These are phyloP conservation scores for Nomia melanderi DNA, from an alignment of 1,140 invertebrate species.

Conservation along the genomic window DNA sequence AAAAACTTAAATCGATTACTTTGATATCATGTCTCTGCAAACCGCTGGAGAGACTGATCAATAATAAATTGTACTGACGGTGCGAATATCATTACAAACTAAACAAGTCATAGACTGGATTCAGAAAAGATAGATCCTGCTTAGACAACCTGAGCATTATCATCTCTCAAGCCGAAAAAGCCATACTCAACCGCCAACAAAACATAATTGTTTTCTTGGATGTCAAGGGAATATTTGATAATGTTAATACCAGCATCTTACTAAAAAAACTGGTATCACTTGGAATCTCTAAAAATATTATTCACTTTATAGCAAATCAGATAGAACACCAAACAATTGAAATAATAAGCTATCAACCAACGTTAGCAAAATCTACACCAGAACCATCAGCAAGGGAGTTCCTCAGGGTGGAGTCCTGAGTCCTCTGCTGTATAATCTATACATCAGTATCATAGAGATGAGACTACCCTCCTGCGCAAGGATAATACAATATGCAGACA, in stretches of 20 bases:
- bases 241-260: background rate
- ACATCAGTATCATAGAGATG: background rate
- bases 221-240: background rate
- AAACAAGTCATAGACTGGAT: background rate
- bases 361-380: no score
- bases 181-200: background rate
- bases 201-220: background rate
- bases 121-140: constrained; percentile 5
- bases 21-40: background rate
- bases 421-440: constrained; percentile 25
- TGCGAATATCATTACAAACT: background rate
- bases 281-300: background rate
- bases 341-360: no score
- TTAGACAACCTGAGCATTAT: background rate
- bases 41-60: background rate
- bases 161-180: background rate
- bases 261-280: background rate
- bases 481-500: constrained; percentile 38
- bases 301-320: background rate
- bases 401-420: constrained; percentile 10
- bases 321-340: background rate
- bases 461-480: background rate
- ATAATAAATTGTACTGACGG: constrained; percentile 7
- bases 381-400: background rate
- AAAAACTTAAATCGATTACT: background rate